Evolutionary conservation across 1,140 invertebrate genomes (phyloP).

Genomic region (Drosophila gunungcola): DNA sequence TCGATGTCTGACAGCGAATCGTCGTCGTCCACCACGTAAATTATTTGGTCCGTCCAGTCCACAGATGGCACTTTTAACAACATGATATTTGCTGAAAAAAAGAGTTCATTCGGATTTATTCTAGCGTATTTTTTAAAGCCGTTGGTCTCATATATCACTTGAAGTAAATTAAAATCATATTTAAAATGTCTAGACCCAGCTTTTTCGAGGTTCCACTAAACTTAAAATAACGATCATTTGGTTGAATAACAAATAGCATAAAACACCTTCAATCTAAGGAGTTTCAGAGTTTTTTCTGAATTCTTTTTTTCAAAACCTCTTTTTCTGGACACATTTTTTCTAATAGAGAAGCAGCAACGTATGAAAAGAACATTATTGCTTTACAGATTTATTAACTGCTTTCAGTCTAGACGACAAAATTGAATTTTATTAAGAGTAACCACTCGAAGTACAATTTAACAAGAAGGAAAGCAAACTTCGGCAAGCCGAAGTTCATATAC

Average conservation of each 20-base stretch:
- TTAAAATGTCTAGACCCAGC: neutral
- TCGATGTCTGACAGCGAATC: slow-evolving; percentile 86
- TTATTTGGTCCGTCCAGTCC: slow-evolving; percentile 84
- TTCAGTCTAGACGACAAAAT: too few relatives aligned
- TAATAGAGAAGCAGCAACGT: too few relatives aligned
- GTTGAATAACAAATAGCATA: neutral
- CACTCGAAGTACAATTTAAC: too few relatives aligned
- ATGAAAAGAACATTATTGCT: too few relatives aligned
- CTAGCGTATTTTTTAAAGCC: neutral
- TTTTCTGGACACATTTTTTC: too few relatives aligned
- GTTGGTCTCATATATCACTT: neutral
- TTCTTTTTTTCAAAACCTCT: neutral
- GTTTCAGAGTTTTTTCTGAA: slow-evolving; percentile 2
- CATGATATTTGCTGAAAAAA: slow-evolving; percentile 65
- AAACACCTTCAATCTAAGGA: neutral
- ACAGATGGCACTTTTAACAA: slow-evolving; percentile 83
- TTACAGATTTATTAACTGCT: too few relatives aligned
- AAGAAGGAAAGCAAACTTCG: too few relatives aligned
- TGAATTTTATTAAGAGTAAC: too few relatives aligned
- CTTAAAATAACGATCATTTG: neutral
- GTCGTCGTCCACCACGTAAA: slow-evolving; percentile 85
- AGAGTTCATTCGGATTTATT: neutral
- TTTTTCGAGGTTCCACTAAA: neutral
- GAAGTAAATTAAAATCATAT: too few relatives aligned
- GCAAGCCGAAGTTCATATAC: too few relatives aligned